These are phyloP conservation scores for Myripristis jacobus DNA, from an alignment of 2,797 vertebrate genomes.

Conservation along the genomic window DNA sequence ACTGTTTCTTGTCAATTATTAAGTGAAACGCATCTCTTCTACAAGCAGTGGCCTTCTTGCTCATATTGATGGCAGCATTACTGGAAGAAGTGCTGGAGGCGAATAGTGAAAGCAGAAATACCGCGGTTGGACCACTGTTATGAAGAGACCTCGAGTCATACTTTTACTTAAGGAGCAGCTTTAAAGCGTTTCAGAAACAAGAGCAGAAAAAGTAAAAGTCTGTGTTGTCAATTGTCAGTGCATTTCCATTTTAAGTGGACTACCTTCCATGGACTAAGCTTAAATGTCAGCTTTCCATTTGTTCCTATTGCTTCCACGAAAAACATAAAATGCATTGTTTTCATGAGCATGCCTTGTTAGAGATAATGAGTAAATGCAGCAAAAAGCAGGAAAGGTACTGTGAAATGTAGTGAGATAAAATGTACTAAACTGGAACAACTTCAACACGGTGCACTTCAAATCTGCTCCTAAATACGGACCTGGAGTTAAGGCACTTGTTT, in stretches of 20 bases:
- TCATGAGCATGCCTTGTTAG: too few relatives aligned
- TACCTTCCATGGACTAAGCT: too few relatives aligned
- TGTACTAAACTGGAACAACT: background rate
- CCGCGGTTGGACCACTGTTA: background rate
- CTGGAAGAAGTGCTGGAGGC: background rate
- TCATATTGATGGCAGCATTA: background rate
- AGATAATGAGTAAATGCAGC: too few relatives aligned
- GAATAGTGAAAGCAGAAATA: constrained; percentile 19
- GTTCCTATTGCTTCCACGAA: too few relatives aligned
- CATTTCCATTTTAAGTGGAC: background rate
- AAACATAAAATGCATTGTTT: too few relatives aligned
- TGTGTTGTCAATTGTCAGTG: background rate
- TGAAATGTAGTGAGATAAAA: too few relatives aligned
- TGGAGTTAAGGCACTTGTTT: background rate
- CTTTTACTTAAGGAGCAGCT: constrained; percentile 21
- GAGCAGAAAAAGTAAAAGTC: background rate
- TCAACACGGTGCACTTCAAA: background rate
- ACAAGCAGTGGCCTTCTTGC: constrained; percentile 6
- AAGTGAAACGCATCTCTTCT: constrained; percentile 9
- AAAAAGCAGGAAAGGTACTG: too few relatives aligned
- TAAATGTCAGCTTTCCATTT: too few relatives aligned
- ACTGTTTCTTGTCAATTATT: constrained; percentile 43
- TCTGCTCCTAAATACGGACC: too few relatives aligned
- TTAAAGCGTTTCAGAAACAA: constrained; percentile 3
- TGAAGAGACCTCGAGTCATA: background rate